Conservation (phyloP, 2,113 vertebrate genomes). For the Hydrolagus affinis region DNA sequence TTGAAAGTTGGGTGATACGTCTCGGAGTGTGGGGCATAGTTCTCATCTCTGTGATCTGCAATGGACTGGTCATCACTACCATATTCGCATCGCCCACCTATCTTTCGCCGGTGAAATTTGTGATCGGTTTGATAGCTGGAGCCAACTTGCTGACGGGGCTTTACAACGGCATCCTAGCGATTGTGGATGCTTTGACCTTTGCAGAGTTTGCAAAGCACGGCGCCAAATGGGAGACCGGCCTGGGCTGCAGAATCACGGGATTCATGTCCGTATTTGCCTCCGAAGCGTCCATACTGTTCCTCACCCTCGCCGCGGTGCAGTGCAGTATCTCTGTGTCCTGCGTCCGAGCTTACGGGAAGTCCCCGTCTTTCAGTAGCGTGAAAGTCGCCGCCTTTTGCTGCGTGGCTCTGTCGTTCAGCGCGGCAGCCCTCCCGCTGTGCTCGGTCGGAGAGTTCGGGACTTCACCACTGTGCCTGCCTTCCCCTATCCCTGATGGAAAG, state of each 20-base stretch:
- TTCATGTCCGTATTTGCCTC: slow-evolving; percentile 83
- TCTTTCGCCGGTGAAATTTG: slow-evolving; percentile 74
- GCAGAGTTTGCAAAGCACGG: slow-evolving; percentile 73
- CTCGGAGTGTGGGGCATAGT: slow-evolving; percentile 77
- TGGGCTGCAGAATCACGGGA: slow-evolving; percentile 74
- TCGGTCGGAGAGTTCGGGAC: slow-evolving; percentile 79
- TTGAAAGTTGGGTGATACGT: slow-evolving; percentile 87
- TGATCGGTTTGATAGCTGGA: slow-evolving; percentile 75
- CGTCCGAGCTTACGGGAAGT: slow-evolving; percentile 62
- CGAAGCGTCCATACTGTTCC: slow-evolving; percentile 73
- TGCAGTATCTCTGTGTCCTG: slow-evolving; percentile 74
- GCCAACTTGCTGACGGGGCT: slow-evolving; percentile 76
- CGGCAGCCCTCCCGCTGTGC: slow-evolving; percentile 68
- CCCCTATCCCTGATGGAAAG: slow-evolving; percentile 62
- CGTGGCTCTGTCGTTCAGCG: slow-evolving; percentile 61
- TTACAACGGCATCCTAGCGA: slow-evolving; percentile 71
- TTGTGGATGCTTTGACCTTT: slow-evolving; percentile 72
- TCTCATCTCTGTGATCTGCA: slow-evolving; percentile 71
- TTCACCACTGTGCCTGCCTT: slow-evolving; percentile 82
- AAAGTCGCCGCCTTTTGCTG: slow-evolving; percentile 67
- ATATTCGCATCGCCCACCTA: slow-evolving; percentile 67
- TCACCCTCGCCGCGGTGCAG: slow-evolving; percentile 76
- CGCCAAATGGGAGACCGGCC: slow-evolving; percentile 73
- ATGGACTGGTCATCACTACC: slow-evolving; percentile 69
- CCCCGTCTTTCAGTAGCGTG: slow-evolving; percentile 59